phyloP scores from a whole-genome alignment of 2,113 vertebrate genomes.

The Pedetes capensis region DNA sequence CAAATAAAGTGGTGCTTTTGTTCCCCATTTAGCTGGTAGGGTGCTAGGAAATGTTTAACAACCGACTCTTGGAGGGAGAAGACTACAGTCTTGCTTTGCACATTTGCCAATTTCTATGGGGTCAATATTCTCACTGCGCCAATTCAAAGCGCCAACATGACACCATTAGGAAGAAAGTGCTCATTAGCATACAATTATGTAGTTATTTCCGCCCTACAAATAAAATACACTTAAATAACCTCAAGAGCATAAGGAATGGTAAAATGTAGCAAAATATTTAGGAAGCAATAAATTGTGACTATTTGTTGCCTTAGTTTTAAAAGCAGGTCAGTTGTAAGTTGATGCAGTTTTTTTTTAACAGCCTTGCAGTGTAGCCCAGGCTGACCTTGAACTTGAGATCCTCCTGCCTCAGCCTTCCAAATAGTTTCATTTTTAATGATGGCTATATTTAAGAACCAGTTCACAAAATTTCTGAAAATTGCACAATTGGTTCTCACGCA shows the following conservation, averaged over 20 bases:
- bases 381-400: background rate
- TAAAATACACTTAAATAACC: background rate
- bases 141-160: background rate
- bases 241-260: background rate
- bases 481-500: background rate
- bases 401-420: background rate
- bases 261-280: background rate
- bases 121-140: background rate
- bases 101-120: background rate
- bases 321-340: background rate
- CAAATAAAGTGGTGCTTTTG: background rate
- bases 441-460: background rate
- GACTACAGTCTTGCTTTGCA: too few relatives aligned
- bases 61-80: background rate
- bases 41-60: background rate
- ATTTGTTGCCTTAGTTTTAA: background rate
- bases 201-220: background rate
- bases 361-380: background rate
- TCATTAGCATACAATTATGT: fast-evolving
- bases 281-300: background rate
- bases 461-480: background rate
- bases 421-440: background rate
- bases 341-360: background rate
- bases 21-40: background rate
- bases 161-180: background rate